A percentile compares a stretch with the other conserved stretches of the same genome.
Evolutionary conservation across 1,140 invertebrate species (phyloP).

Genomic region (Eciton burchellii): DNA sequence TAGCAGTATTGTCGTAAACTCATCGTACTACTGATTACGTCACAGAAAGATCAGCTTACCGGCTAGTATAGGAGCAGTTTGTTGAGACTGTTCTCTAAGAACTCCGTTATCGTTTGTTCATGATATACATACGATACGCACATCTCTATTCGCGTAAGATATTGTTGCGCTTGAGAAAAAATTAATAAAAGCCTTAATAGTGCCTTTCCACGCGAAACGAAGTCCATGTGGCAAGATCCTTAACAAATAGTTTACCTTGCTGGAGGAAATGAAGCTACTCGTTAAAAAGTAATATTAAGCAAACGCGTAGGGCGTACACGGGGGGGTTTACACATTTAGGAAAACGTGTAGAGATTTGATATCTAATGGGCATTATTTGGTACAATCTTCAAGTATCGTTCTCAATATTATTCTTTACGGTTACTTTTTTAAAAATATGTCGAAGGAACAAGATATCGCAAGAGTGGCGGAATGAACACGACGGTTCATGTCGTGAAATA

Average conservation of each 20-base stretch:
- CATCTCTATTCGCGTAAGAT: slow-evolving; percentile 43
- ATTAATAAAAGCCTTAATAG: slow-evolving; percentile 83
- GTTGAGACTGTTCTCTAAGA: slow-evolving; percentile 61
- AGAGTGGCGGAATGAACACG: neutral
- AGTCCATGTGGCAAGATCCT: slow-evolving; percentile 1
- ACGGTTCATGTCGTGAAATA: slow-evolving; percentile 5
- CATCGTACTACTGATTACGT: neutral
- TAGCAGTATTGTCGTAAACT: slow-evolving; percentile 25
- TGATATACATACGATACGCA: slow-evolving; percentile 10
- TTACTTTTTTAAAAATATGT: slow-evolving; percentile 14
- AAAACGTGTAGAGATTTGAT: slow-evolving; percentile 1
- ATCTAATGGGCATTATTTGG: slow-evolving; percentile 27
- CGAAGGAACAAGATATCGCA: neutral
- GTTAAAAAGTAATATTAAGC: slow-evolving; percentile 13
- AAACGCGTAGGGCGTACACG: neutral
- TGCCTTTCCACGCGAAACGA: slow-evolving; percentile 69
- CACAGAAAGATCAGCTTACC: slow-evolving; percentile 55
- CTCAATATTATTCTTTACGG: slow-evolving; percentile 9
- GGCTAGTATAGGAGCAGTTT: slow-evolving; percentile 69
- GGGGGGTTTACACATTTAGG: neutral
- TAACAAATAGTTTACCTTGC: neutral
- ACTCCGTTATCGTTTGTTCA: slow-evolving; percentile 23
- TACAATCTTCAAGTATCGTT: slow-evolving; percentile 19
- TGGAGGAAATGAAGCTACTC: neutral
- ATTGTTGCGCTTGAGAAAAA: slow-evolving; percentile 78